phyloP scores from a whole-genome alignment of 1,140 invertebrate species.

The Helicoverpa zea region DNA sequence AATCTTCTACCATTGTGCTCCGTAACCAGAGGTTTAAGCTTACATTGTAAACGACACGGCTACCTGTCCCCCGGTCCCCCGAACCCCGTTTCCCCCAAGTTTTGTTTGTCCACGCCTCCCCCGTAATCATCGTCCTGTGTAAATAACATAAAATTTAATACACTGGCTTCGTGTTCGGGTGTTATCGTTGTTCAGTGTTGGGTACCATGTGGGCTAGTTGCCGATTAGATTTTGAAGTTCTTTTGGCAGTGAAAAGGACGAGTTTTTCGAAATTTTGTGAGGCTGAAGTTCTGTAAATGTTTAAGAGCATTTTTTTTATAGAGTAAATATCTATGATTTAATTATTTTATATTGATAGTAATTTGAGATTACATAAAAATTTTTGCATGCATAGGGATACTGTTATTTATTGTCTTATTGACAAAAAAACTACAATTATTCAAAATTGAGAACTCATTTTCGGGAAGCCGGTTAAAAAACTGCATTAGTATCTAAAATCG shows the following conservation, averaged over 20 bases:
- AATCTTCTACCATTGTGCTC: conserved; percentile 1
- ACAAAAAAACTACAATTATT: too few species aligned
- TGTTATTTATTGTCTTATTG: too few species aligned
- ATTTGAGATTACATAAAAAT: too few species aligned
- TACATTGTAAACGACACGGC: conserved; percentile 39
- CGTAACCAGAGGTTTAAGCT: conserved; percentile 19
- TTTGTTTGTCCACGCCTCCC: conserved; percentile 22
- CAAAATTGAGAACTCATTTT: too few species aligned
- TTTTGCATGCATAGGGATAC: too few species aligned
- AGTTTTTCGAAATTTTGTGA: too few species aligned
- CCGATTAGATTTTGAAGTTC: not conserved
- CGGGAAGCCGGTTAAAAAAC: too few species aligned
- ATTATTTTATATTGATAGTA: too few species aligned
- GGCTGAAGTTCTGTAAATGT: too few species aligned
- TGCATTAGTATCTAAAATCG: too few species aligned
- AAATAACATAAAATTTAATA: conserved; percentile 47
- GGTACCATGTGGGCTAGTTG: not conserved
- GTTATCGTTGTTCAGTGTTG: not conserved
- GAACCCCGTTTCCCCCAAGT: conserved; percentile 11
- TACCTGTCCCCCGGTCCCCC: conserved; percentile 22
- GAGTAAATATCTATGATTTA: too few species aligned
- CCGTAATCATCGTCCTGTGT: conserved; percentile 31
- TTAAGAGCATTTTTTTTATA: too few species aligned
- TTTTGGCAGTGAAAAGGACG: not conserved
- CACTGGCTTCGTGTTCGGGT: not conserved